Percentiles rank a stretch among this genome's conserved stretches.
These are phyloP conservation scores for Portunus trituberculatus DNA, from an alignment of 1,140 invertebrate species.

Conservation along the genomic window DNA sequence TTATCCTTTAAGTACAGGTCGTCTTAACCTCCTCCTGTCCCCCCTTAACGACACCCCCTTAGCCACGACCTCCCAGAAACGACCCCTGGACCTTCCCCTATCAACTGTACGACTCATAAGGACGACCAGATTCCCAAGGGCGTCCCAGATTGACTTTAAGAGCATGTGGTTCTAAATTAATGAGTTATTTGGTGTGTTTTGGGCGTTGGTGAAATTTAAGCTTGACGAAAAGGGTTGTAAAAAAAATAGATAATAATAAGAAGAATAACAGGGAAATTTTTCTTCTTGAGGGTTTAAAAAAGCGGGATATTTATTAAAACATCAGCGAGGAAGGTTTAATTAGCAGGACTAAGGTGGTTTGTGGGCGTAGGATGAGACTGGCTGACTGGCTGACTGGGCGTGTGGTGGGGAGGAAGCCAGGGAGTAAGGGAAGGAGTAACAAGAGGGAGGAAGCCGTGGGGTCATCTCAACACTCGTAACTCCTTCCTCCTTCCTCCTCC, in stretches of 20 bases:
- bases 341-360: too few species aligned
- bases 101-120: not conserved
- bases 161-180: not conserved
- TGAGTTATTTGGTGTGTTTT: not conserved
- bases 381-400: not conserved
- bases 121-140: not conserved
- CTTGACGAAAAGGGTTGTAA: not conserved
- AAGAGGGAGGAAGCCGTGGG: not conserved
- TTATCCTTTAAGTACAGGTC: not conserved
- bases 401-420: not conserved
- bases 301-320: not conserved
- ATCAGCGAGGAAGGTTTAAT: not conserved
- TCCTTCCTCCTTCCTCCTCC: not conserved
- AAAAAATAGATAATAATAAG: not conserved
- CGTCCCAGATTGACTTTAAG: not conserved
- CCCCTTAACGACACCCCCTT: not conserved
- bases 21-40: not conserved
- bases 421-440: not conserved
- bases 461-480: conserved; percentile 21
- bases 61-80: not conserved
- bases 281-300: not conserved
- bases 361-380: too few species aligned
- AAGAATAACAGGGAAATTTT: too few species aligned
- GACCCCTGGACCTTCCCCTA: not conserved
- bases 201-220: not conserved